Conservation (phyloP, 2,888 invertebrate genomes). For the Omphaloscelis lunosa region DNA sequence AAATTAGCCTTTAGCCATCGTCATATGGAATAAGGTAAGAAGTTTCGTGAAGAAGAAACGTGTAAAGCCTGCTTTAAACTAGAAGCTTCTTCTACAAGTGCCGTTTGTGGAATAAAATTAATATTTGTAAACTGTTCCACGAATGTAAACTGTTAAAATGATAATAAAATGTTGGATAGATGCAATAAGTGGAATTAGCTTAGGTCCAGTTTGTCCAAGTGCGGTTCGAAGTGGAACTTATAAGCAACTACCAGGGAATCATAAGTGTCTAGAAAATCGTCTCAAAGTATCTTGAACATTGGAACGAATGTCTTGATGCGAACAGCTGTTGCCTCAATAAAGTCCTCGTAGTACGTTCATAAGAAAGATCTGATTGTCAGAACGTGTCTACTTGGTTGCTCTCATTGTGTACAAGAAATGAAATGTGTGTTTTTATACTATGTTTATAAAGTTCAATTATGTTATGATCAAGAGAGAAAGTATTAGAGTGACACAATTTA, state of each 20-base stretch:
- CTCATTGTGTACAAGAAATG: slow-evolving; percentile 10
- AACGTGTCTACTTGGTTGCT: slow-evolving; percentile 31
- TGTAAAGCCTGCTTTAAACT: background rate
- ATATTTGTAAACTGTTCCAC: background rate
- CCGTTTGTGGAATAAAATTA: background rate
- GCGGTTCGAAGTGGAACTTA: background rate
- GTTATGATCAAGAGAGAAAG: background rate
- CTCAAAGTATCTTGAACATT: slow-evolving; percentile 15
- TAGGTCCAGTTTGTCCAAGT: background rate
- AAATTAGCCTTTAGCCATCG: background rate
- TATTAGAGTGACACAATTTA: background rate
- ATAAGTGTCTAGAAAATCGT: slow-evolving; percentile 29
- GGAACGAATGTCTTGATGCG: slow-evolving; percentile 46
- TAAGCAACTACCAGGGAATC: background rate
- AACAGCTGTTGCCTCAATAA: slow-evolving; percentile 58
- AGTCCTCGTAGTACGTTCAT: slow-evolving; percentile 47
- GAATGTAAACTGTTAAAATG: background rate
- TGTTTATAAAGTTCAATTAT: slow-evolving; percentile 1
- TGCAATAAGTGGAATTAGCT: background rate
- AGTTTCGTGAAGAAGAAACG: background rate
- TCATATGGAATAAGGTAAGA: background rate
- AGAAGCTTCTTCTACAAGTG: background rate
- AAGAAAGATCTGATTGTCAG: slow-evolving; percentile 54
- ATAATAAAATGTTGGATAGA: background rate
- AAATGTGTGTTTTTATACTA: slow-evolving; percentile 27